A percentile compares a stretch with the other conserved stretches of the same genome.
phyloP scores from a whole-genome alignment of 2,113 vertebrate genomes.

The Istiophorus platypterus region DNA sequence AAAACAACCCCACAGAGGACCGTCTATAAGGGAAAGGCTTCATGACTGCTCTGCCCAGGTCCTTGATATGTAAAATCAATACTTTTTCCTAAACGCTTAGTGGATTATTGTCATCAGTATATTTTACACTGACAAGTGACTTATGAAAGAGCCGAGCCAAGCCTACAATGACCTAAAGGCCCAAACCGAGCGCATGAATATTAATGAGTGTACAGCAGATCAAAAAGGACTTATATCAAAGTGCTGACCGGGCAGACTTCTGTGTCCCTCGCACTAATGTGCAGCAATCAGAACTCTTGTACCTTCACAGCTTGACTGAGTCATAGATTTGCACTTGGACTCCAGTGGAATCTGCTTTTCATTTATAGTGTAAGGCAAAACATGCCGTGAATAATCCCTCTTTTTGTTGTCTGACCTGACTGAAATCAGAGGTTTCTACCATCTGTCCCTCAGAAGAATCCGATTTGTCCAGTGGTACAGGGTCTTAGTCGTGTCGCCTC shows the following conservation, averaged over 20 bases:
- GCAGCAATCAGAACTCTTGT: slow-evolving; percentile 17
- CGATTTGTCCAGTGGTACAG: background rate
- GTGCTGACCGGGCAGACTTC: slow-evolving; percentile 62
- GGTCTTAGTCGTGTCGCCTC: background rate
- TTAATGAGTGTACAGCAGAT: slow-evolving; percentile 58
- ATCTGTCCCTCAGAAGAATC: background rate
- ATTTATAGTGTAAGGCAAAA: background rate
- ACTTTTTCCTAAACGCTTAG: slow-evolving; percentile 36
- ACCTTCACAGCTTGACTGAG: background rate
- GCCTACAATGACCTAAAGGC: slow-evolving; percentile 50
- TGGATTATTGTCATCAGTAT: slow-evolving; percentile 30
- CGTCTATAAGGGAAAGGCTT: slow-evolving; percentile 6
- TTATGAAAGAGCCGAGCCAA: slow-evolving; percentile 43
- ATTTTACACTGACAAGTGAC: slow-evolving; percentile 61
- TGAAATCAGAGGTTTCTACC: background rate
- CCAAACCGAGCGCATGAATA: slow-evolving; percentile 48
- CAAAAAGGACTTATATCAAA: slow-evolving; percentile 31
- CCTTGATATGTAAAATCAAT: slow-evolving; percentile 50
- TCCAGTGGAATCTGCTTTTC: background rate
- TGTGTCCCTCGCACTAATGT: slow-evolving; percentile 18
- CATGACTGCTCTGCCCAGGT: background rate
- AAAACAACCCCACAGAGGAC: slow-evolving; percentile 2
- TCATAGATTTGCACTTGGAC: slow-evolving; percentile 1
- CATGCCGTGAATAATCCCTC: background rate
- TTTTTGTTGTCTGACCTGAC: background rate